Evolutionary conservation across 2,797 vertebrate species (phyloP), one percentile per base, ranked within the genome.

Genomic region (Hippopotamyrus pictus): DNA sequence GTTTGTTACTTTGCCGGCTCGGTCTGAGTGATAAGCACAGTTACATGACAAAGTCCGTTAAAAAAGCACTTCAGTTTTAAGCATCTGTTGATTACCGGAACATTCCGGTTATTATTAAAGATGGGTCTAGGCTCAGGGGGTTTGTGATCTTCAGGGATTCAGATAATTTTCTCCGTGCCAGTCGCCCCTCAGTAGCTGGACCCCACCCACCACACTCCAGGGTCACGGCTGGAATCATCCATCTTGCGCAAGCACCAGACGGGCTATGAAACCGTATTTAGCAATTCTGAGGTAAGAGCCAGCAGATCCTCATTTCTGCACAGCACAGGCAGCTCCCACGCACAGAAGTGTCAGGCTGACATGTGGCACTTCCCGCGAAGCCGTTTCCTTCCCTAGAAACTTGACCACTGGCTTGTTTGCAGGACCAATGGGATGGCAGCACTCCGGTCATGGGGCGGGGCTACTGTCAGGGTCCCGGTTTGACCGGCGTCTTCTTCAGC

Each of bases 201-300:
- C 59, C 22, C 59, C 59, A 22, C 59, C 65, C 65, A 29, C 25
- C 25, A 29, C 62, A 33, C 65, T 33, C 25, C 29, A 14, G 11
- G 11, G 62, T 69, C 62, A 69, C 0, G 4, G 65, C 65, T 69
- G 65, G 65, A 33, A 8, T 33, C 9, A 4, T 29, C 9, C 65
- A 14, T 69, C 25, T 69, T 92, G 92, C 8, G 79, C 79, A 84
- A 84, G 50, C 6, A 19, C 11, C 37, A 46, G 37, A 46, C 44
- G 2, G 46, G 9, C 46, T 22, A 9, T 22, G 37, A 84, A 84
- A 46, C 46, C 2, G 11, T 3, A 50, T 84, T 84, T 84, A 84
- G 19, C 44, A 46, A 84, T 50, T 84, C 79, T 84, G 37, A n/a
- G 44, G 37, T 46, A 84, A 84, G 11, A 3, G n/a, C 19, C 7